A percentile compares a stretch with the other conserved stretches of the same genome.
Evolutionary conservation across 2,113 vertebrate species (phyloP).

Genomic region (Hippocampus mohnikei): DNA sequence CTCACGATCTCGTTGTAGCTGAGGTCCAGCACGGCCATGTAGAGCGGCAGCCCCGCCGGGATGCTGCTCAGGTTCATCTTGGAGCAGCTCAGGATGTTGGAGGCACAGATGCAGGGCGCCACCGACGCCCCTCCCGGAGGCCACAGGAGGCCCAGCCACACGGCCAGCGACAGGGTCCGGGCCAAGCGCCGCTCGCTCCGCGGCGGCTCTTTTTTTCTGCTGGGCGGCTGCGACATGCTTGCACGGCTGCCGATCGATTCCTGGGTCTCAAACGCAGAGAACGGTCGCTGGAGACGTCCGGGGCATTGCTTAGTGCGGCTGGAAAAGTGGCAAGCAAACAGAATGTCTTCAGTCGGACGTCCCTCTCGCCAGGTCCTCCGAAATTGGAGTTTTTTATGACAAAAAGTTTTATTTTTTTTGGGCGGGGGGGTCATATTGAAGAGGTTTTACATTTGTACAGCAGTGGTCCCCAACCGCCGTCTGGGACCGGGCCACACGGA

Average conservation of each 20-base stretch:
- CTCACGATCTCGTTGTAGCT: slow-evolving; percentile 85
- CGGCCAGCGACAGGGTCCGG: slow-evolving; percentile 43
- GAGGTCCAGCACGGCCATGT: slow-evolving; percentile 84
- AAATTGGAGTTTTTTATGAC: not conserved
- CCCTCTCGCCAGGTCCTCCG: not conserved
- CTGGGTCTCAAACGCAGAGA: slow-evolving; percentile 46
- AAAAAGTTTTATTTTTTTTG: too few relatives aligned
- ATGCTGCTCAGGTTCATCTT: slow-evolving; percentile 80
- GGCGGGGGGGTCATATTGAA: too few relatives aligned
- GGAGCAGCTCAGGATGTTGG: slow-evolving; percentile 94
- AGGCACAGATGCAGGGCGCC: slow-evolving; percentile 84
- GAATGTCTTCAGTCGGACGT: not conserved
- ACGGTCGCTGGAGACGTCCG: slow-evolving; percentile 35
- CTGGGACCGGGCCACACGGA: too few relatives aligned
- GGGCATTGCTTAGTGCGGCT: slow-evolving; percentile 47
- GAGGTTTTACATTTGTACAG: too few relatives aligned
- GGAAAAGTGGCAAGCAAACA: slow-evolving; percentile 23
- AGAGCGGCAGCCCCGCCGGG: slow-evolving; percentile 77
- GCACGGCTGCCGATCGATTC: slow-evolving; percentile 29
- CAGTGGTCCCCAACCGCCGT: too few relatives aligned
- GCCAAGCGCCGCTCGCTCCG: slow-evolving; percentile 35
- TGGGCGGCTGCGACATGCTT: slow-evolving; percentile 62
- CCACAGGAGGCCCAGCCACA: slow-evolving; percentile 55
- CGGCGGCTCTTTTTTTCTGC: slow-evolving; percentile 40
- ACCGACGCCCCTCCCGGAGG: slow-evolving; percentile 48